Evolutionary conservation across 2,888 invertebrate genomes (phyloP).

Genomic region (Icerya purchasi): DNA sequence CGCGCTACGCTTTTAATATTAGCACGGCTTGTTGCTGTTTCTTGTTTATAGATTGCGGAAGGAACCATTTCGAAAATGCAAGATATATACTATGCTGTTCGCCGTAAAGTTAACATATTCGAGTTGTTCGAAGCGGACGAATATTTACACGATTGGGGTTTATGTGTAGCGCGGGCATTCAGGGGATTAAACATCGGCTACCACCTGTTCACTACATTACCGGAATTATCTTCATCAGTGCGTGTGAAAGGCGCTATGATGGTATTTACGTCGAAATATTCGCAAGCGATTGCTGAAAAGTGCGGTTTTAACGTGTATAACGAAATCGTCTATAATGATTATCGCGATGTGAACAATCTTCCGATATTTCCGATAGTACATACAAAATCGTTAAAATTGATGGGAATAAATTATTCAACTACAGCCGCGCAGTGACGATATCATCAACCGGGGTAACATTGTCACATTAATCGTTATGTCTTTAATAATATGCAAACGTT

Average conservation of each 20-base stretch:
- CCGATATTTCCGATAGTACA: constrained; percentile 6
- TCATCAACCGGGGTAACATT: too few relatives aligned
- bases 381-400: constrained; percentile 6
- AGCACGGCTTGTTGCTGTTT: too few relatives aligned
- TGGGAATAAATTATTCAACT: constrained; percentile 6
- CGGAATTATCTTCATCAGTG: background rate
- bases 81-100: constrained; percentile 4
- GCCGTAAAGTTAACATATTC: constrained; percentile 5
- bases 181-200: constrained; percentile 7
- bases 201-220: background rate
- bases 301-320: constrained; percentile 9
- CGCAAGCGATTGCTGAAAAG: constrained; percentile 10
- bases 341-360: constrained; percentile 9
- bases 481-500: too few relatives aligned
- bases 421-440: too few relatives aligned
- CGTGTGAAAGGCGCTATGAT: constrained; percentile 4
- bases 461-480: too few relatives aligned
- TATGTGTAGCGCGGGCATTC: constrained; percentile 9
- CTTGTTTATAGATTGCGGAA: constrained; percentile 7
- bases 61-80: constrained; percentile 5
- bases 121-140: background rate
- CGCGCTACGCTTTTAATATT: too few relatives aligned
- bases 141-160: constrained; percentile 12
- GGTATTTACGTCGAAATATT: constrained; percentile 8
- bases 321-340: constrained; percentile 10